These are phyloP conservation scores for Patiria pectinifera DNA, from an alignment of 53 echinoderm and acorn worm species.

Conservation along the genomic window DNA sequence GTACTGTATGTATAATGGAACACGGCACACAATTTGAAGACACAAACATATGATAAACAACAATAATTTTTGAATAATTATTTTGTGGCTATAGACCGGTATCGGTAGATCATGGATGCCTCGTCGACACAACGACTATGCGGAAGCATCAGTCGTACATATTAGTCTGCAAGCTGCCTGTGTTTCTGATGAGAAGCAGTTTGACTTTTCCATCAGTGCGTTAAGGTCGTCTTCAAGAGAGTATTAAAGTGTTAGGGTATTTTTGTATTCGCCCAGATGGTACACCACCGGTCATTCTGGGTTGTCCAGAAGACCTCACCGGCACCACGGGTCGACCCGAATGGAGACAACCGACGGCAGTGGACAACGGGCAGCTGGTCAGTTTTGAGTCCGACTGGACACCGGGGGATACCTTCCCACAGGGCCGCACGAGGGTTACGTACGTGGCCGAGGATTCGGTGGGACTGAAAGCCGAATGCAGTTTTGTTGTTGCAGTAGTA, in stretches of 20 bases:
- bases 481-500: conserved; percentile 51
- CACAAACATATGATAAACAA: too few species aligned
- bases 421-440: conserved; percentile 55
- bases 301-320: conserved; percentile 59
- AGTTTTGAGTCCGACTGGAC: conserved; percentile 29
- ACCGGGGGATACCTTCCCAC: conserved; percentile 19
- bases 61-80: too few species aligned
- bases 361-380: conserved; percentile 66
- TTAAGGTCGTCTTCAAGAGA: too few species aligned
- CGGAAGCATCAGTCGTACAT: too few species aligned
- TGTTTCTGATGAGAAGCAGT: too few species aligned
- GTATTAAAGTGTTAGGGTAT: too few species aligned
- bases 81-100: too few species aligned
- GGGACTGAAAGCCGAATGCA: conserved; percentile 32
- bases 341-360: conserved; percentile 67
- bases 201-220: too few species aligned
- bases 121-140: too few species aligned
- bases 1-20: background rate
- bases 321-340: conserved; percentile 45
- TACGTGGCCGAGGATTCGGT: conserved; percentile 67
- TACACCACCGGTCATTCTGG: conserved; percentile 58
- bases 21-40: too few species aligned
- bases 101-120: too few species aligned
- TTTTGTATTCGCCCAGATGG: conserved; percentile 10
- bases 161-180: too few species aligned